Conservation (phyloP, 1,140 invertebrate genomes). For the Metaphire vulgaris region DNA sequence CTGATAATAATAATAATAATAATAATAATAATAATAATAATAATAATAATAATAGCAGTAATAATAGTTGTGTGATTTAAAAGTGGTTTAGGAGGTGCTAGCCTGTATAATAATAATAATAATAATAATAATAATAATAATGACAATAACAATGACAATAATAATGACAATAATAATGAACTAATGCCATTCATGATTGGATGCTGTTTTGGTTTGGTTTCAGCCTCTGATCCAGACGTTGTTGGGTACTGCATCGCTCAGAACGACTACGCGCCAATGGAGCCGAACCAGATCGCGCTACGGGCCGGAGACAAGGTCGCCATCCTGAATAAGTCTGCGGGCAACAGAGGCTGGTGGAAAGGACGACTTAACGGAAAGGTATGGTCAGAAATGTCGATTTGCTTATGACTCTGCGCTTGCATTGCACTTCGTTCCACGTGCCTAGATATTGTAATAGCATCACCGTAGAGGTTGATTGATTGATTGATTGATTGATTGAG, state of each 20-base stretch:
- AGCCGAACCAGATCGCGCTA: constrained; percentile 69
- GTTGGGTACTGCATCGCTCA: constrained; percentile 43
- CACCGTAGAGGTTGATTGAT: neutral
- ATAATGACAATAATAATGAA: neutral
- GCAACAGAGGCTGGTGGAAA: constrained; percentile 75
- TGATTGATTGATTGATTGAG: neutral
- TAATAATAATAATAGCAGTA: no score
- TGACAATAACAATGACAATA: neutral
- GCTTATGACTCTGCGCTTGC: neutral
- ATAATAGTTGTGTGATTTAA: neutral
- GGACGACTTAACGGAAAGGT: constrained; percentile 63
- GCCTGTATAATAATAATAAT: neutral
- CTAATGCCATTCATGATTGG: no score
- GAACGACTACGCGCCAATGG: constrained; percentile 55
- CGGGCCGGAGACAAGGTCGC: constrained; percentile 70
- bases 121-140: constrained; percentile 6
- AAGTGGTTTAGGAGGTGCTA: neutral
- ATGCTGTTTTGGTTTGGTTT: neutral
- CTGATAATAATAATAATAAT: no score
- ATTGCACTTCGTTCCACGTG: neutral
- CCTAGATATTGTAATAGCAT: neutral
- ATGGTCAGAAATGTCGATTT: neutral
- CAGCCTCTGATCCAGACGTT: constrained; percentile 30
- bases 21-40: no score
- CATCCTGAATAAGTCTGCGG: constrained; percentile 68